Evolutionary conservation across 2,113 vertebrate genomes (phyloP).

Genomic region (Campylorhamphus procurvoides): DNA sequence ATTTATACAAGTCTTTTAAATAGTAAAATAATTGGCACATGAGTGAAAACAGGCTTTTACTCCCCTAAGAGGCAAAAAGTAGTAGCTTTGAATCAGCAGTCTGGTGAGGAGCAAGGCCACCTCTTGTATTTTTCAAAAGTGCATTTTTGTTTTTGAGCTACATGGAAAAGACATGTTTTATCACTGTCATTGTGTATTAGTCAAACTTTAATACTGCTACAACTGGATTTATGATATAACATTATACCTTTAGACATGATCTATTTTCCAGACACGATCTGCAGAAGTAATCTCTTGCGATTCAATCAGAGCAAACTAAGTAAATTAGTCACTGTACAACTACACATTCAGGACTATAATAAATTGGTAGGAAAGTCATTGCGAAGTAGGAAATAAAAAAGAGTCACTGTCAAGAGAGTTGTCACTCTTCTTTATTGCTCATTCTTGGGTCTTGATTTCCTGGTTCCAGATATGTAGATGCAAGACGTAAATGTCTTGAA

Average conservation of each 20-base stretch:
- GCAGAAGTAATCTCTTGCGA: slow-evolving; percentile 37
- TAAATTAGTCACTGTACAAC: slow-evolving; percentile 46
- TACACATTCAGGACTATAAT: neutral
- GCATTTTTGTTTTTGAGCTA: neutral
- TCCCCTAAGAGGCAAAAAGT: neutral
- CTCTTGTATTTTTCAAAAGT: neutral
- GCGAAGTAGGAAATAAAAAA: neutral
- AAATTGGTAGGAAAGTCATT: neutral
- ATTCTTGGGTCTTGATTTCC: neutral
- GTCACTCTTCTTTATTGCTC: neutral
- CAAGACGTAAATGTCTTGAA: neutral
- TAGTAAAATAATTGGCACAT: neutral
- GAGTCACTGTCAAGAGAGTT: neutral
- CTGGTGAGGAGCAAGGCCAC: neutral
- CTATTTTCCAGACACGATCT: slow-evolving; percentile 32
- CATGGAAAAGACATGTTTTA: slow-evolving; percentile 29
- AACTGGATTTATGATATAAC: slow-evolving; percentile 22
- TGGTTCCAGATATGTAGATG: neutral
- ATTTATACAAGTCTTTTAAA: neutral
- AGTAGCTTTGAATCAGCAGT: neutral
- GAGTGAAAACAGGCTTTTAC: neutral
- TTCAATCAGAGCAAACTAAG: slow-evolving; percentile 40
- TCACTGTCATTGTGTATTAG: slow-evolving; percentile 24
- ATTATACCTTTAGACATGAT: slow-evolving; percentile 39
- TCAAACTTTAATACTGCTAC: slow-evolving; percentile 8